Base-by-base conservation (phyloP, 1,140 invertebrate species). In the Choristoneura fumiferana region DNA sequence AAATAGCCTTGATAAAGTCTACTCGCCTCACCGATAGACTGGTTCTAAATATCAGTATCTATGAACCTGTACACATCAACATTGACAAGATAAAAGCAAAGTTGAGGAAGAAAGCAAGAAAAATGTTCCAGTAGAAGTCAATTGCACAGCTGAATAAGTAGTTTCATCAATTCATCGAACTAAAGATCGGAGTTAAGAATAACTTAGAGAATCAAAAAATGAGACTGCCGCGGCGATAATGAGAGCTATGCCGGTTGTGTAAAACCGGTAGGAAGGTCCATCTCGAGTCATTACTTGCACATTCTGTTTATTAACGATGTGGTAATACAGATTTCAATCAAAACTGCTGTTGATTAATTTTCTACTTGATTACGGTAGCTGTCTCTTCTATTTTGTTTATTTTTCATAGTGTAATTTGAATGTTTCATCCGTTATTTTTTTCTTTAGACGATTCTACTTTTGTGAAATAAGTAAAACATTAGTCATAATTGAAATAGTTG, bases 271-370 rank as follows among this genome's bases (percentile, higher is more conserved):
- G 84, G 70, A 62, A 55, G 68, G 65, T 68, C 66, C 70, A 81
- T 82, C 74, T 76, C 70, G 69, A 62, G 76, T 78, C 81, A 76
- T 85, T 84, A 81, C 67, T 68, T 68, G 62, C 76, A 71, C 70
- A 73, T 72, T 75, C 72, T 67, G 61, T 59, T 73, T 65, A 73
- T 63, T 67, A 76, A 71, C 74, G 72, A 78, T 75, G 77, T 70
- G 68, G 73, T 76, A 73, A 73, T 73, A 76, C 65, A 75, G 71
- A 78, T 82, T 85, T 78, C 72, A 78, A 84, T 78, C 75, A 73
- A 76, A 80, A 76, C 61, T 54, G 61, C 65, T 79, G 81, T 83
- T 86, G 84, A 86, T 86, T 86, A 84, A 83, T 86, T 83, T 84
- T 78, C 73, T 76, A 78, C 68, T 63, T 80, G 66, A 84, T 79